Percentiles rank a stretch among this genome's conserved stretches.
Evolutionary conservation across 2,888 invertebrate species (phyloP).

Genomic region (Sarcophaga subvicina): DNA sequence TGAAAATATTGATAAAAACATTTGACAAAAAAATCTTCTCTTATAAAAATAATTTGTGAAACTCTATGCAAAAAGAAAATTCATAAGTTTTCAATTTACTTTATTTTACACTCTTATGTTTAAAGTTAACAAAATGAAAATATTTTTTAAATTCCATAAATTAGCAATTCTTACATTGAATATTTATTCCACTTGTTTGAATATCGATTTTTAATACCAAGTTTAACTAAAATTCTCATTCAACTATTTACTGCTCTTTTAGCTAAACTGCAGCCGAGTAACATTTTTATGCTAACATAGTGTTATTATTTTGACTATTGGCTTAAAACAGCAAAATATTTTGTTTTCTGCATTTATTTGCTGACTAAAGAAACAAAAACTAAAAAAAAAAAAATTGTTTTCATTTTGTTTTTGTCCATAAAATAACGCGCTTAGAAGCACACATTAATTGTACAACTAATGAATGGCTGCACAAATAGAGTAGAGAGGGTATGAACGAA

Average conservation of each 20-base stretch:
- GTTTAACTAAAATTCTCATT: background rate
- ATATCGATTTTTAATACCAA: background rate
- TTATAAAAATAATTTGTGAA: too few species aligned
- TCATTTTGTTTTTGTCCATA: background rate
- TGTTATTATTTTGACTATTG: background rate
- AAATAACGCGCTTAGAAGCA: constrained; percentile 30
- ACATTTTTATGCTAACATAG: constrained; percentile 1
- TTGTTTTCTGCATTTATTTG: background rate
- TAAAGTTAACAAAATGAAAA: background rate
- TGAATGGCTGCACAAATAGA: background rate
- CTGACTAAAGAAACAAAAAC: background rate
- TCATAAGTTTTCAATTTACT: too few species aligned
- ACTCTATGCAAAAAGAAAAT: too few species aligned
- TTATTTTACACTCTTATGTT: background rate
- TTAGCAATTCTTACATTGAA: background rate
- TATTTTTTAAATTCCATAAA: background rate
- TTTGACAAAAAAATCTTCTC: too few species aligned
- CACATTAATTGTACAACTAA: background rate
- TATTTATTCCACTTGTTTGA: background rate
- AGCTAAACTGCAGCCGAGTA: background rate
- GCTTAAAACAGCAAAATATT: background rate
- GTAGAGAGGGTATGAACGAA: constrained; percentile 4
- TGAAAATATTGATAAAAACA: too few species aligned
- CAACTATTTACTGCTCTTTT: constrained; percentile 9
- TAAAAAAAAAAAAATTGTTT: background rate